phyloP scores from a whole-genome alignment of 2,888 invertebrate genomes.

The Metallyticus violacea region DNA sequence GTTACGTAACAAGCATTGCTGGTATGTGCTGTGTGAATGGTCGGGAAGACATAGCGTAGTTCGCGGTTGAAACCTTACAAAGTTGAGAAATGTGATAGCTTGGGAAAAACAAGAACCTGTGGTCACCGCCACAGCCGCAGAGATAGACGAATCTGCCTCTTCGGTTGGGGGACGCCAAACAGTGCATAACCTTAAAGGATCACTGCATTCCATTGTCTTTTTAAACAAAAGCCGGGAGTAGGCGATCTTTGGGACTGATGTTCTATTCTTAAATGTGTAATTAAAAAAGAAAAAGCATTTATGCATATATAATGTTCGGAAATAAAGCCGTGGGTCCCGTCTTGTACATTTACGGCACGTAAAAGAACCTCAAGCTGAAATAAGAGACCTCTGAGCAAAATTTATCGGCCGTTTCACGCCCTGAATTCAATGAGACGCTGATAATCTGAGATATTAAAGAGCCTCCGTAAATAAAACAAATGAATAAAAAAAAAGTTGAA shows the following conservation, averaged over 20 bases:
- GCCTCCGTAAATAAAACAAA: too few relatives aligned
- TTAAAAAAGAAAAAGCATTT: neutral
- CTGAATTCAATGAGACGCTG: too few relatives aligned
- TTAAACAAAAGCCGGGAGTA: neutral
- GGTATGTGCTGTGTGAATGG: neutral
- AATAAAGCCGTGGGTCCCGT: too few relatives aligned
- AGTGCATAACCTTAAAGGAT: neutral
- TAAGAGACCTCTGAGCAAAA: too few relatives aligned
- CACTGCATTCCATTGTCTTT: conserved; percentile 19
- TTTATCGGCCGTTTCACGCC: too few relatives aligned
- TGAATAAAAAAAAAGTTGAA: neutral
- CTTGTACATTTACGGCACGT: too few relatives aligned
- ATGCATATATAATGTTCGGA: too few relatives aligned
- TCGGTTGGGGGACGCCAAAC: neutral
- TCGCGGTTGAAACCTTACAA: neutral
- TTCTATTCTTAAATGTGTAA: too few relatives aligned
- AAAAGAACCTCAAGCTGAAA: too few relatives aligned
- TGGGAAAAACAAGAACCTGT: neutral
- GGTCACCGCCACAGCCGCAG: neutral
- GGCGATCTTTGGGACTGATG: neutral
- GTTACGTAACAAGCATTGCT: neutral
- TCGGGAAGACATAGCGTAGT: neutral
- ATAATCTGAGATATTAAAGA: too few relatives aligned
- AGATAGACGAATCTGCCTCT: neutral
- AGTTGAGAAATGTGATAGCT: neutral